phyloP scores from a whole-genome alignment of 1,140 invertebrate species.

The Temnothorax curvispinosus region DNA sequence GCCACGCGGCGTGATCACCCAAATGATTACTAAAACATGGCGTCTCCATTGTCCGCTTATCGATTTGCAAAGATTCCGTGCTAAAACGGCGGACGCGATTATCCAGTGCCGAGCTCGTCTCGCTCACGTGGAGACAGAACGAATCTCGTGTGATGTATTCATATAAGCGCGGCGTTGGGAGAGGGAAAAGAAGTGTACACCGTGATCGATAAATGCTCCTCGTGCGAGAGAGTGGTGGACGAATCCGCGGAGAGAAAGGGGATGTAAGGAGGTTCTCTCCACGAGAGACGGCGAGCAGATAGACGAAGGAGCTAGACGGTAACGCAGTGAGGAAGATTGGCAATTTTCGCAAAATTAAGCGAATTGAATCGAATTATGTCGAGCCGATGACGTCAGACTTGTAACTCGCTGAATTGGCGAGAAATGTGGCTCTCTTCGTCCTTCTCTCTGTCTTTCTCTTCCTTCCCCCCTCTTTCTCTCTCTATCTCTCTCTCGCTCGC shows the following conservation, averaged over 20 bases:
- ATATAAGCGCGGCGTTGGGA: background rate
- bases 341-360: slow-evolving; percentile 84
- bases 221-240: background rate
- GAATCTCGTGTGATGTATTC: slow-evolving; percentile 32
- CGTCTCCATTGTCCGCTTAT: background rate
- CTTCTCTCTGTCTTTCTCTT: slow-evolving; percentile 30
- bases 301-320: slow-evolving; percentile 70
- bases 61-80: background rate
- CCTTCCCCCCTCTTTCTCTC: too few species aligned
- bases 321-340: slow-evolving; percentile 80
- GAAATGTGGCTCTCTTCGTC: slow-evolving; percentile 76
- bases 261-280: slow-evolving; percentile 14
- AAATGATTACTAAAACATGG: background rate
- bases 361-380: slow-evolving; percentile 84
- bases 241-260: background rate
- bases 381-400: slow-evolving; percentile 82
- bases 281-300: slow-evolving; percentile 51
- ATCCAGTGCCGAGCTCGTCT: background rate
- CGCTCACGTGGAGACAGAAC: slow-evolving; percentile 2
- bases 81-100: background rate
- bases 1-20: background rate
- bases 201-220: slow-evolving; percentile 63
- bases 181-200: slow-evolving; percentile 2
- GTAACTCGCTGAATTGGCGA: slow-evolving; percentile 84
- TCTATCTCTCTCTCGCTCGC: background rate